Evolutionary conservation across 2,113 vertebrate species (phyloP).

Genomic region (Xerus inauris): DNA sequence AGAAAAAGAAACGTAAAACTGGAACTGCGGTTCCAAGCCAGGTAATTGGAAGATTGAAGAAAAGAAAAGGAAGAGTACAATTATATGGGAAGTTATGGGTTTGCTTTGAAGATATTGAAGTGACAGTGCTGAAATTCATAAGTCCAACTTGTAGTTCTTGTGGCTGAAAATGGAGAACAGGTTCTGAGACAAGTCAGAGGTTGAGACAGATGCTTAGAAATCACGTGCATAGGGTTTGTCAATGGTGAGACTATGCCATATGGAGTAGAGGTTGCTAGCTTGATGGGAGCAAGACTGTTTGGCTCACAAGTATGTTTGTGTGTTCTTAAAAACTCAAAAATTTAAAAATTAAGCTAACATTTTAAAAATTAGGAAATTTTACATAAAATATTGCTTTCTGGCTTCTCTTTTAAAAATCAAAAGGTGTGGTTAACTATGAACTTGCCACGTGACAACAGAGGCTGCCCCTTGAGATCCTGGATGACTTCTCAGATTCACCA

Average conservation of each 20-base stretch:
- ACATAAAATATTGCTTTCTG: conserved; percentile 32
- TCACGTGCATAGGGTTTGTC: neutral
- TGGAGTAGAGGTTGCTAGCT: neutral
- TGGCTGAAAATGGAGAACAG: neutral
- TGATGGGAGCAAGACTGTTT: neutral
- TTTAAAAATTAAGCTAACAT: neutral
- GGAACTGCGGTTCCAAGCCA: conserved; percentile 17
- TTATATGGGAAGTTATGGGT: neutral
- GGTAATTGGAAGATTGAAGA: neutral
- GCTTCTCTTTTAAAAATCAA: conserved; percentile 17
- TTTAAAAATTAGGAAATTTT: conserved; percentile 47
- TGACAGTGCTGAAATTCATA: neutral
- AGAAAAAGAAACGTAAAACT: neutral
- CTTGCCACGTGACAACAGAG: neutral
- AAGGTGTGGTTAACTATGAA: neutral
- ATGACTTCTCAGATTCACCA: neutral
- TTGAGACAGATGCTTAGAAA: neutral
- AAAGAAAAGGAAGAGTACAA: neutral
- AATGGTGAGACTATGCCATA: neutral
- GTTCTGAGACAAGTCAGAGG: neutral
- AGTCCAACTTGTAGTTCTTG: neutral
- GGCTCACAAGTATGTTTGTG: neutral
- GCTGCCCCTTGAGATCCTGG: neutral
- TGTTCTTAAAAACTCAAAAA: neutral
- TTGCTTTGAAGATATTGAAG: neutral